Base-by-base conservation (phyloP, 2,888 invertebrate genomes). In the Leucophenga montana region DNA sequence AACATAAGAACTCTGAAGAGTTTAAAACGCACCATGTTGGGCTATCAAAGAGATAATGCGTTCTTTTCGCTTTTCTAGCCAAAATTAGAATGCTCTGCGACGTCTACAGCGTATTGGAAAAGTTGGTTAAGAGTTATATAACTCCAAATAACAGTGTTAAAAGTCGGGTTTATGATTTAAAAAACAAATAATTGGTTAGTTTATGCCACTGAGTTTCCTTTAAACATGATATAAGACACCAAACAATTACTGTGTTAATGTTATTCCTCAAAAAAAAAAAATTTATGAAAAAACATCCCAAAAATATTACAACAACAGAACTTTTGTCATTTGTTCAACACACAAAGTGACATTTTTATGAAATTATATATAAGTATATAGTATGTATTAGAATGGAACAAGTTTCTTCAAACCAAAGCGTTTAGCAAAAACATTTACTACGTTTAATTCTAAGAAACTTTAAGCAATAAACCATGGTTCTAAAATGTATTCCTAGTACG, bases 11-110 rank as follows among this genome's bases (percentile, higher is more conserved):
- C 88, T 74, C 85, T 87, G 68, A 88, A 86, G 76, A 82, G 82
- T 82, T 81, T 87, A 74, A 88, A 84, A 78, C 86, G 85, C 78
- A 85, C 83, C 66, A 87, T 87, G 87, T 77, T 87, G 78, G 87
- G 87, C 76, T 87, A 87, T 82, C 83, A 77, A 84, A 77, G 81
- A 83, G 81, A 79, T 69, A 69, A 77, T 76, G 78, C 77, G 70
- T 79, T 80, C 68, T 81, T 84, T 75, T 70, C 78, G 75, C 78
- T 77, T 66, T 79, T 83, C 75, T 80, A 83, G 79, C 79, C 73
- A 72, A 76, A 73, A 27, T 31, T 6, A 31, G 16, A 13, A 56
- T 11, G 31, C 48, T 27, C 33, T 50, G 57, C 61, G 27, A 61
- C 18, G 66, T 72, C 70, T 71, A 72, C 69, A 75, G 70, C 46